Conservation (phyloP, 1,140 invertebrate genomes). For the Diplogasteroides magnus region DNA sequence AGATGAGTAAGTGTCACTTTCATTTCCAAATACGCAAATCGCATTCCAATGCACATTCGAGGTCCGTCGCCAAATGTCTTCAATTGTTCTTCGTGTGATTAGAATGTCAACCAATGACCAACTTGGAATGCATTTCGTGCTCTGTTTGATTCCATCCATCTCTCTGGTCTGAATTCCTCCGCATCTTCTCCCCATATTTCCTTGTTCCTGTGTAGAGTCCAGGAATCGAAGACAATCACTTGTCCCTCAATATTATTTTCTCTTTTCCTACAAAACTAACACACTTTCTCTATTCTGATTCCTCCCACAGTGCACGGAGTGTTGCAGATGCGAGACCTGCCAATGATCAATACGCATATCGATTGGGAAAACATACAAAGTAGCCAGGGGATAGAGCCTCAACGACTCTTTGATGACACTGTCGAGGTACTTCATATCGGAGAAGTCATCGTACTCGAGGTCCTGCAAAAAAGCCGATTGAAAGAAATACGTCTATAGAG, state of each 20-base stretch:
- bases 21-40: constrained; percentile 56
- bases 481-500: not conserved
- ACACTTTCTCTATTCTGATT: constrained; percentile 42
- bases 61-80: constrained; percentile 60
- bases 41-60: constrained; percentile 58
- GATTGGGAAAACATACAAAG: constrained; percentile 26
- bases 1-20: constrained; percentile 55
- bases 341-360: not conserved
- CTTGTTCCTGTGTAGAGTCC: constrained; percentile 55
- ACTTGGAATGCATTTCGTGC: not conserved
- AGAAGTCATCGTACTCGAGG: constrained; percentile 42
- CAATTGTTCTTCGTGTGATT: no score
- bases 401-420: constrained; percentile 46
- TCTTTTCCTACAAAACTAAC: constrained; percentile 46
- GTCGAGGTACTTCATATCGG: constrained; percentile 45
- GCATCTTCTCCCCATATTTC: constrained; percentile 51
- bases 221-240: constrained; percentile 55
- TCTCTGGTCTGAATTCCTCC: constrained; percentile 32
- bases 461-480: constrained; percentile 19
- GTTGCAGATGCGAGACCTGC: not conserved
- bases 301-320: constrained; percentile 37
- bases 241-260: constrained; percentile 48
- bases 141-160: constrained; percentile 7
- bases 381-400: constrained; percentile 42
- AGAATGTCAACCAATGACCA: not conserved